Percentiles rank a stretch among this genome's conserved stretches.
Evolutionary conservation across 2,113 vertebrate genomes (phyloP).

Genomic region (Struthidea cinerea): DNA sequence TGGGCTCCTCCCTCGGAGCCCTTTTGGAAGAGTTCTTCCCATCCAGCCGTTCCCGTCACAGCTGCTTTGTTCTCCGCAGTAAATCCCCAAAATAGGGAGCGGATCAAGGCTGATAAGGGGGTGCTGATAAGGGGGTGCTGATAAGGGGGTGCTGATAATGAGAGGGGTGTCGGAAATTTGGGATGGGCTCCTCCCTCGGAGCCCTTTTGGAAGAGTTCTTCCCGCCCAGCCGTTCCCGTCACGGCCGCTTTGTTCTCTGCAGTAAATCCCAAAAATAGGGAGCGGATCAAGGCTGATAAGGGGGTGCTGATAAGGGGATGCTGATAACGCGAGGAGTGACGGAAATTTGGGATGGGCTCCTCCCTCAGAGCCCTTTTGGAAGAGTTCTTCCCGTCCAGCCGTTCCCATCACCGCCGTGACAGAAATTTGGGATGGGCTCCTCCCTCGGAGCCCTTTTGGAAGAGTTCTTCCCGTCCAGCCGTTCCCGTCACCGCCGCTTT

Average conservation of each 20-base stretch:
- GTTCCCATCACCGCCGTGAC: accelerated
- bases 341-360: neutral
- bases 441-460: neutral
- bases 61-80: neutral
- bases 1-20: neutral
- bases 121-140: too few relatives aligned
- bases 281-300: neutral
- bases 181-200: too few relatives aligned
- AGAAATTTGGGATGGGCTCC: neutral
- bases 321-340: accelerated
- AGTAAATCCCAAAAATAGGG: neutral
- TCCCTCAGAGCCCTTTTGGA: neutral
- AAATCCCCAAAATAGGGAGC: neutral
- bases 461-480: neutral
- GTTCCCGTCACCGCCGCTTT: neutral
- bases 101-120: too few relatives aligned
- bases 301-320: neutral
- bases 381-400: neutral
- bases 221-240: too few relatives aligned
- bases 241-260: too few relatives aligned
- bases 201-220: too few relatives aligned
- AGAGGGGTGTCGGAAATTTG: too few relatives aligned
- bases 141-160: too few relatives aligned
- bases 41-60: neutral
- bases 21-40: neutral